phyloP scores from a whole-genome alignment of 2,113 vertebrate genomes.

The Strigops habroptila region DNA sequence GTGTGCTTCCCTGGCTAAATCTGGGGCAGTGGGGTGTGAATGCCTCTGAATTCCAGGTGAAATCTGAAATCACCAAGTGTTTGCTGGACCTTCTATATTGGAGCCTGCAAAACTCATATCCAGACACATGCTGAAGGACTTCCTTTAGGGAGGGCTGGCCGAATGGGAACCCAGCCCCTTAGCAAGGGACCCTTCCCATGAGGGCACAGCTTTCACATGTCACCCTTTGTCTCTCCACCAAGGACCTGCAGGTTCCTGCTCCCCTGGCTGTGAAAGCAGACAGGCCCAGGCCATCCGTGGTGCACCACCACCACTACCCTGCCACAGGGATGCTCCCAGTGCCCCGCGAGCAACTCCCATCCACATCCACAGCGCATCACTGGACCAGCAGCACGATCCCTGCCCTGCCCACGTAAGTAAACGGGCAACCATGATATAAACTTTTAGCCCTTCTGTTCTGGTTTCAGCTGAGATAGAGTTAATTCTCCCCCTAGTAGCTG shows the following conservation, averaged over 20 bases:
- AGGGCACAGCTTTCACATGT: neutral
- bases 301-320: slow-evolving; percentile 84
- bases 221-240: neutral
- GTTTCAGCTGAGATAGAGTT: neutral
- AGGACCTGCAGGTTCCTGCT: slow-evolving; percentile 55
- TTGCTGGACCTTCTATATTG: neutral
- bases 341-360: slow-evolving; percentile 20
- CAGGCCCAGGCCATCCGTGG: slow-evolving; percentile 51
- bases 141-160: neutral
- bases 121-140: neutral
- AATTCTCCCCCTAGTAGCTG: neutral
- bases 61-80: neutral
- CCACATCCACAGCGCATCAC: slow-evolving; percentile 17
- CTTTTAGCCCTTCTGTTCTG: neutral
- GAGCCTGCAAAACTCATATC: neutral
- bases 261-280: slow-evolving; percentile 48
- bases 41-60: neutral
- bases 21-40: neutral
- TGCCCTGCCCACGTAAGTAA: slow-evolving; percentile 63
- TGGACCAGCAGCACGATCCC: slow-evolving; percentile 37
- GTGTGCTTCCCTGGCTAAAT: neutral
- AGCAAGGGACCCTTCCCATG: rapidly evolving
- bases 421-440: rapidly evolving
- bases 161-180: neutral
- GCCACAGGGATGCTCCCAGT: slow-evolving; percentile 6